A percentile compares a stretch with the other conserved stretches of the same genome.
phyloP scores from a whole-genome alignment of 2,888 invertebrate species.

The Caenorhabditis sinica region DNA sequence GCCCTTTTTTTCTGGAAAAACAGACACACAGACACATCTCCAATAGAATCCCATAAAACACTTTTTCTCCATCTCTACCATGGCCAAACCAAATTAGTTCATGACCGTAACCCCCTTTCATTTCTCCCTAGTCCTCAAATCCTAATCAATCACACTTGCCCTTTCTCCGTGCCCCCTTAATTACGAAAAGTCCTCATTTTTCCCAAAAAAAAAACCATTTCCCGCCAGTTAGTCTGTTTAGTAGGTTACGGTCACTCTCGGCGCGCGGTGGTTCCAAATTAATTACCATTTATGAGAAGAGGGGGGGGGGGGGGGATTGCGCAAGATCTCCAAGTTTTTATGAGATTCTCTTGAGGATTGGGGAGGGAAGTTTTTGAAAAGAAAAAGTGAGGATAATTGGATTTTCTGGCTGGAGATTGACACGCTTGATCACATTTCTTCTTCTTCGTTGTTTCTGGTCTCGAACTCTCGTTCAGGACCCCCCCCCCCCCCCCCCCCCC shows the following conservation, averaged over 20 bases:
- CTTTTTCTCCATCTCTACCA: no score
- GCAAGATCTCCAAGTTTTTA: conserved; percentile 17
- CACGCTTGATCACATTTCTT: conserved; percentile 56
- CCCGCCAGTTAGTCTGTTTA: conserved; percentile 31
- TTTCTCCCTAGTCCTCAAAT: neutral
- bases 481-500: no score
- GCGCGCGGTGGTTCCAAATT: neutral
- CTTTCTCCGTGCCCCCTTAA: neutral
- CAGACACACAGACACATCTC: neutral
- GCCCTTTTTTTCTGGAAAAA: no score
- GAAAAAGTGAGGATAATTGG: conserved; percentile 50
- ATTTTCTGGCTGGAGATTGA: conserved; percentile 45
- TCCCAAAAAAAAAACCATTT: no score
- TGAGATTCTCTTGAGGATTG: no score
- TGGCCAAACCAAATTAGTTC: no score
- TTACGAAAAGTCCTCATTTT: no score
- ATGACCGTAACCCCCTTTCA: neutral
- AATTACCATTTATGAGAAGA: conserved; percentile 14
- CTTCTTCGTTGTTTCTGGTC: neutral
- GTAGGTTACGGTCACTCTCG: conserved; percentile 37
- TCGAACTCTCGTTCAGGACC: conserved; percentile 28
- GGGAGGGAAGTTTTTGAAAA: no score
- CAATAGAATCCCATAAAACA: conserved; percentile 19
- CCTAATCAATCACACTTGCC: conserved; percentile 10
- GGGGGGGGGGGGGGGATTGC: neutral